Evolutionary conservation across 1,140 invertebrate genomes (phyloP).

Genomic region (Eueides isabella): DNA sequence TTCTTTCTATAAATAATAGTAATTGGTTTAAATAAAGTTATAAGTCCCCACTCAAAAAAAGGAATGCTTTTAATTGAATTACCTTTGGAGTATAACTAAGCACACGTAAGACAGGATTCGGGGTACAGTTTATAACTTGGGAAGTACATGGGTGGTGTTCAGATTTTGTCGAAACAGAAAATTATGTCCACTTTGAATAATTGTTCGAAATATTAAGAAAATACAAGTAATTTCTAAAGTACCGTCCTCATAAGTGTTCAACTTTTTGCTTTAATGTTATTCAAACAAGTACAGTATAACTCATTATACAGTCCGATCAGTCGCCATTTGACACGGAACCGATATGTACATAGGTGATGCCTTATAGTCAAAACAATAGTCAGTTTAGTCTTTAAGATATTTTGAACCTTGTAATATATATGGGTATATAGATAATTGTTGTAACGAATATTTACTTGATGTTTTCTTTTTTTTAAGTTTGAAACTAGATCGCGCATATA

Average conservation of each 20-base stretch:
- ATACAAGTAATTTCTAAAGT: background rate
- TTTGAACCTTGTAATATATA: background rate
- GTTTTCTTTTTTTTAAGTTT: background rate
- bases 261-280: background rate
- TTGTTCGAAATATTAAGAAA: background rate
- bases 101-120: background rate
- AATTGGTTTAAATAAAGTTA: background rate
- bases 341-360: conserved; percentile 18
- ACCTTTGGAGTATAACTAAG: background rate
- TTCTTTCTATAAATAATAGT: background rate
- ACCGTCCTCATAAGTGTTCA: background rate
- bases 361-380: conserved; percentile 34
- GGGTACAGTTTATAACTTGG: background rate
- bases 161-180: no score
- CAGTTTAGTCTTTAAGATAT: background rate
- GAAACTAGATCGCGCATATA: background rate
- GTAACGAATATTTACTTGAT: background rate
- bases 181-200: no score
- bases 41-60: background rate
- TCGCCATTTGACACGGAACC: conserved; percentile 18
- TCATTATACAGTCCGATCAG: conserved; percentile 29
- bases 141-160: no score
- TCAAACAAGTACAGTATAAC: background rate
- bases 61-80: background rate
- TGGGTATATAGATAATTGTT: background rate